Percentiles rank a stretch among this genome's conserved stretches.
Evolutionary conservation across 2,888 invertebrate species (phyloP).

Genomic region (Tanypteryx hageni): DNA sequence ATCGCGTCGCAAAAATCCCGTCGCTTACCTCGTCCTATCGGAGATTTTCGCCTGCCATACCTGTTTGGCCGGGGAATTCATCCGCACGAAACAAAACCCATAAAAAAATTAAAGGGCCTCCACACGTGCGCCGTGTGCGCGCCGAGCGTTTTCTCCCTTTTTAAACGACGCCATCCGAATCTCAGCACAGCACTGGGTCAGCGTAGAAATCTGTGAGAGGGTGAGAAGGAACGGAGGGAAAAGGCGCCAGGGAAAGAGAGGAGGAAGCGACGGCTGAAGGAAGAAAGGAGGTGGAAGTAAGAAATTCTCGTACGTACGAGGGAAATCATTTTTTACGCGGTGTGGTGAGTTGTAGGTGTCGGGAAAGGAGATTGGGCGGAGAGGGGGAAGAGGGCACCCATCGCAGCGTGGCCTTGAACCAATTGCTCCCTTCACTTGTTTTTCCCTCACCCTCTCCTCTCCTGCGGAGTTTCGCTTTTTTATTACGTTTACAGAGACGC

Average conservation of each 20-base stretch:
- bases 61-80: slow-evolving; percentile 1
- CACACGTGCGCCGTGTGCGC: no score
- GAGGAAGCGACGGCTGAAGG: background rate
- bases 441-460: no score
- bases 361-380: no score
- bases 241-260: background rate
- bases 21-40: background rate
- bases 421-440: background rate
- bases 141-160: background rate
- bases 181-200: background rate
- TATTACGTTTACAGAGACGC: no score
- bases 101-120: background rate
- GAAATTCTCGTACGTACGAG: background rate
- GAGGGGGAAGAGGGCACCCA: slow-evolving; percentile 2
- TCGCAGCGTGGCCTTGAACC: slow-evolving; percentile 35
- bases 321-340: slow-evolving; percentile 14
- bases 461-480: background rate
- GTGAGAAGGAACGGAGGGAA: background rate
- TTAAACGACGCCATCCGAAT: background rate
- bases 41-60: background rate
- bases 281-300: background rate
- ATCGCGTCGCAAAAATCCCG: background rate
- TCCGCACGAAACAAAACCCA: background rate
- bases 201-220: background rate
- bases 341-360: no score